Base-by-base conservation (phyloP, 2,888 invertebrate species). In the Monoplex corrugatus region DNA sequence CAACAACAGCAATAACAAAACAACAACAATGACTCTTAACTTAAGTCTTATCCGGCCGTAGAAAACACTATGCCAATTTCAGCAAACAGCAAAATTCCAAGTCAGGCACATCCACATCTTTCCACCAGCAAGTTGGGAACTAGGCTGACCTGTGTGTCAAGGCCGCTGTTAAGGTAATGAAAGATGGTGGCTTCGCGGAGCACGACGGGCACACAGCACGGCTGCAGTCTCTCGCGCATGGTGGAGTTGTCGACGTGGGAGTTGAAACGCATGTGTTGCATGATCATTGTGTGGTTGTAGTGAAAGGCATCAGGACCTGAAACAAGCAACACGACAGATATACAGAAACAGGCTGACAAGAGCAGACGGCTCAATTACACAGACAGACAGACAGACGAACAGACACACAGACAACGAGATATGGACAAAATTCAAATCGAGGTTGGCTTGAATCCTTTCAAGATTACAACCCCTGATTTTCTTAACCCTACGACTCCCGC, bases 261-360 rank as follows among this genome's bases (percentile, higher is more conserved):
- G 35, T 90, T 90, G 91, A 91, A 92, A 35, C 92, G 90, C 16
- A 91, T 38, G 16, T 89, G 90, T 87, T 94, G 93, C 6, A 93
- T 90, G 23, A 93, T 50, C 23, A 89, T 86, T 5, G 93, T 93
- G 88, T 94, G 93, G 91, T 93, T 93, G 88, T 92, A 92, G 85
- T 92, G 90, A 10, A 90, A 92, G 2, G 91, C 90, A 28, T 91
- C 90, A 19, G 91, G 89, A 19, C 91, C 94, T 94, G 92, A 72
- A 91, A 90, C 13, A 35, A 68, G 75, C 35, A 78, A n/a, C n/a
- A n/a, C n/a, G n/a, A n/a, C n/a, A n/a, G n/a, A n/a, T n/a, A n/a
- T n/a, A n/a, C n/a, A n/a, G n/a, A n/a, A n/a, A n/a, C n/a, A n/a
- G n/a, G n/a, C n/a, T n/a, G n/a, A 72, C 19, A 68, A 8, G 28